Evolutionary conservation across 1,140 invertebrate species (phyloP).

Genomic region (Hylyphantes graminicola): DNA sequence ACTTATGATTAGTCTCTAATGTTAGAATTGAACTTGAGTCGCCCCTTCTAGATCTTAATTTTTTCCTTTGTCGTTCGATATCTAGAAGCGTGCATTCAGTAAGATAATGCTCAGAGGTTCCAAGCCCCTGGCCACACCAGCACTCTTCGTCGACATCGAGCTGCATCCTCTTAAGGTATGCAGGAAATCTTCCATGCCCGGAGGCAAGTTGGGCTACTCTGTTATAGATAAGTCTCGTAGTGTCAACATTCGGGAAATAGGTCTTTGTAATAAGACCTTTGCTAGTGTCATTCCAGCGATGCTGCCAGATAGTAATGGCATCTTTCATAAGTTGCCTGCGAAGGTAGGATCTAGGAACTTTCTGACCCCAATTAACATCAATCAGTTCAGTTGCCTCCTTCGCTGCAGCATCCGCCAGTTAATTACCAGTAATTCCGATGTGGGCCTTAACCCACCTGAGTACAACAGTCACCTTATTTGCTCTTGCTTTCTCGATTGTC

Average conservation of each 20-base stretch:
- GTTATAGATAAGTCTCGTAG: neutral
- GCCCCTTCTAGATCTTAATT: too few species aligned
- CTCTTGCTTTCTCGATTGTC: too few species aligned
- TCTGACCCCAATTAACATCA: too few species aligned
- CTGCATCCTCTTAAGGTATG: neutral
- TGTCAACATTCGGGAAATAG: neutral
- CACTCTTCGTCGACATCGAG: neutral
- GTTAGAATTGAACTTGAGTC: too few species aligned
- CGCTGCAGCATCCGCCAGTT: neutral
- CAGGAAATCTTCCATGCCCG: neutral
- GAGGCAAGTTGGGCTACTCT: neutral
- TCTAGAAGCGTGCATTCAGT: neutral
- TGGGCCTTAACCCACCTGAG: neutral
- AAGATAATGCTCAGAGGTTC: neutral
- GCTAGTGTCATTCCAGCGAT: neutral
- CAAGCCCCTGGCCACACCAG: neutral
- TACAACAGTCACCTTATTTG: neutral
- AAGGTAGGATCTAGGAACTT: too few species aligned
- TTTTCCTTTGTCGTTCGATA: too few species aligned
- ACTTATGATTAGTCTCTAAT: too few species aligned
- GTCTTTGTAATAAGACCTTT: neutral
- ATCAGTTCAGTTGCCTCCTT: neutral
- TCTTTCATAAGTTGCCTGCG: neutral
- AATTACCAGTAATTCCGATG: neutral
- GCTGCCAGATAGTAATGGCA: neutral